phyloP scores from a whole-genome alignment of 1,140 invertebrate genomes.

The Drosophila pseudoobscura region DNA sequence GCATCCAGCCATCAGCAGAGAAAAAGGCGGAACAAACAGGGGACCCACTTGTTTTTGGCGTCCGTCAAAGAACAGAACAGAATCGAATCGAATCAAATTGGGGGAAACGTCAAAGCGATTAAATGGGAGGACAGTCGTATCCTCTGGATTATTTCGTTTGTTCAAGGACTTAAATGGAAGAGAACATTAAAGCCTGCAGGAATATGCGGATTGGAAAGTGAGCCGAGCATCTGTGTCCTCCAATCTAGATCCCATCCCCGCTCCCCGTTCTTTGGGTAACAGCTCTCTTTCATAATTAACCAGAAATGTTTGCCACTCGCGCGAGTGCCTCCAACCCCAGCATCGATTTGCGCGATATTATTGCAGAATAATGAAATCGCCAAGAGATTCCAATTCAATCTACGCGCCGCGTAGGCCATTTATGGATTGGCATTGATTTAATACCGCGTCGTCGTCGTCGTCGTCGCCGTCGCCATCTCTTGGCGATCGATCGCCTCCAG shows the following conservation, averaged over 20 bases:
- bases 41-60: slow-evolving; percentile 28
- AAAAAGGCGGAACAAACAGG: slow-evolving; percentile 29
- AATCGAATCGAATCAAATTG: too few relatives aligned
- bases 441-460: slow-evolving; percentile 54
- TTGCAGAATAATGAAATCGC: slow-evolving; percentile 79
- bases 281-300: slow-evolving; percentile 39
- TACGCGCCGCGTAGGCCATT: slow-evolving; percentile 70
- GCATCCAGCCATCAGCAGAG: slow-evolving; percentile 9
- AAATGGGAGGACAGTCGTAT: slow-evolving; percentile 5
- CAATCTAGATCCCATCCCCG: neutral
- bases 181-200: too few relatives aligned
- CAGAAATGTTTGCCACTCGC: slow-evolving; percentile 40
- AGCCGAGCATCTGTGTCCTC: too few relatives aligned
- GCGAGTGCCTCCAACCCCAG: slow-evolving; percentile 14
- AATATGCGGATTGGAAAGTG: too few relatives aligned
- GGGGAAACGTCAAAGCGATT: slow-evolving; percentile 8
- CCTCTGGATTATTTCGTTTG: slow-evolving; percentile 2
- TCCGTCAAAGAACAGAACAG: neutral
- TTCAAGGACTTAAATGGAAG: neutral
- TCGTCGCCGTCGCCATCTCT: too few relatives aligned
- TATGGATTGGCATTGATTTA: slow-evolving; percentile 82
- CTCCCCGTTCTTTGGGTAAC: neutral
- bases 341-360: slow-evolving; percentile 60
- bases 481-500: slow-evolving; percentile 31
- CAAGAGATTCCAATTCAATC: slow-evolving; percentile 74